Conservation (phyloP, 1,140 invertebrate genomes). For the Steinernema khuongi region DNA sequence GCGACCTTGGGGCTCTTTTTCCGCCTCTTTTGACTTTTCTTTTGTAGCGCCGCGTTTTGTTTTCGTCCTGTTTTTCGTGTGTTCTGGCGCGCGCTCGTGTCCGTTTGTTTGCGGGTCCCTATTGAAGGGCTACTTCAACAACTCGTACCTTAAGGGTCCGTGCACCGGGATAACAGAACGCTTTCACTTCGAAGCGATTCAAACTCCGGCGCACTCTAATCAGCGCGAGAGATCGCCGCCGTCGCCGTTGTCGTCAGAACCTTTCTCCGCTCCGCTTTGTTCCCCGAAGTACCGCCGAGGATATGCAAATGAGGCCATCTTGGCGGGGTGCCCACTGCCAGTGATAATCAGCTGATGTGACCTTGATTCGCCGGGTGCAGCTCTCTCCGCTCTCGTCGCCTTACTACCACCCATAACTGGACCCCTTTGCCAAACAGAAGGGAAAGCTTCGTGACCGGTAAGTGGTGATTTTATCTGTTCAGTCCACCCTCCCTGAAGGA, state of each 20-base stretch:
- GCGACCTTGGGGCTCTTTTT: conserved; percentile 1
- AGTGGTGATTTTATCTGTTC: too few relatives aligned
- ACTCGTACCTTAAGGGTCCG: background rate
- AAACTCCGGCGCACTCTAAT: background rate
- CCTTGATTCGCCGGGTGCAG: too few relatives aligned
- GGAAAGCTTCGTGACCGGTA: too few relatives aligned
- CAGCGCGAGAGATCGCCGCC: background rate
- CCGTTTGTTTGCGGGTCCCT: background rate
- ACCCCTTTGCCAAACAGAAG: too few relatives aligned
- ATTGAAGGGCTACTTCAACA: background rate
- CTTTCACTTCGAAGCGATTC: background rate
- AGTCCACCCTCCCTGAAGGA: too few relatives aligned
- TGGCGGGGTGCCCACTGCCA: background rate
- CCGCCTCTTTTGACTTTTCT: background rate
- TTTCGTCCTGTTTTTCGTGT: background rate
- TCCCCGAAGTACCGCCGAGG: background rate
- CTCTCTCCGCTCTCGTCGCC: too few relatives aligned
- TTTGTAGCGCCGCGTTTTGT: background rate
- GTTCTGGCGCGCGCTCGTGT: background rate
- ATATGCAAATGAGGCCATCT: conserved; percentile 15
- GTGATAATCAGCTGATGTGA: conserved; percentile 12
- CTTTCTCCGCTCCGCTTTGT: background rate
- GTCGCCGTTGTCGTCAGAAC: background rate
- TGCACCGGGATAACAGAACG: too few relatives aligned
- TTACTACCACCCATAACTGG: too few relatives aligned